These are phyloP conservation scores for Oreochromis tanganicae DNA, from an alignment of 2,113 vertebrate species.

Conservation along the genomic window DNA sequence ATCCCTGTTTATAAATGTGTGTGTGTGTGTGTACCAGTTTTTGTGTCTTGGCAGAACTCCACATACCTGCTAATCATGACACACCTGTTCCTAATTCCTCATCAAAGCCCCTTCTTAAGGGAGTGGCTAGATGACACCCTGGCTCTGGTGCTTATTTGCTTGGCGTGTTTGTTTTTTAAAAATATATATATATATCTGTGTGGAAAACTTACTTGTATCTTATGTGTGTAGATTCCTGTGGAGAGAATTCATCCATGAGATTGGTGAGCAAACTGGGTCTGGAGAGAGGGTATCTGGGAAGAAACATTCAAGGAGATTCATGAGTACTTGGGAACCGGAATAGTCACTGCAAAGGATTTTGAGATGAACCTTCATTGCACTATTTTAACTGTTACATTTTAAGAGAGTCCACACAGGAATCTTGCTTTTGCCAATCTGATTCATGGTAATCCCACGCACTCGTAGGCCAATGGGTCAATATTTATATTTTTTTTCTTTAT, in stretches of 20 bases:
- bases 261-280: background rate
- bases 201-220: background rate
- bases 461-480: background rate
- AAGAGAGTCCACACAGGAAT: background rate
- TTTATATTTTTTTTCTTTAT: background rate
- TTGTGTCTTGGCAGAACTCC: background rate
- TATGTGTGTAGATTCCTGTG: background rate
- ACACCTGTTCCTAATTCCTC: background rate
- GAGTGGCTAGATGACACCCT: background rate
- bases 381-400: background rate
- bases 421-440: background rate
- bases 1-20: background rate
- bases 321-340: background rate
- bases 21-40: background rate
- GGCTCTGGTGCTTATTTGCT: background rate
- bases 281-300: background rate
- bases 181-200: background rate
- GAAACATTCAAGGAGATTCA: background rate
- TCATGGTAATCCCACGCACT: no score
- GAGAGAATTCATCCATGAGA: background rate
- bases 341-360: background rate
- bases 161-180: no score
- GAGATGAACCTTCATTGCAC: fast-evolving
- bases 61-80: background rate
- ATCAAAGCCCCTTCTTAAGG: background rate